Conservation (phyloP, 2,888 invertebrate genomes). For the Archaeoteleia sp. region DNA sequence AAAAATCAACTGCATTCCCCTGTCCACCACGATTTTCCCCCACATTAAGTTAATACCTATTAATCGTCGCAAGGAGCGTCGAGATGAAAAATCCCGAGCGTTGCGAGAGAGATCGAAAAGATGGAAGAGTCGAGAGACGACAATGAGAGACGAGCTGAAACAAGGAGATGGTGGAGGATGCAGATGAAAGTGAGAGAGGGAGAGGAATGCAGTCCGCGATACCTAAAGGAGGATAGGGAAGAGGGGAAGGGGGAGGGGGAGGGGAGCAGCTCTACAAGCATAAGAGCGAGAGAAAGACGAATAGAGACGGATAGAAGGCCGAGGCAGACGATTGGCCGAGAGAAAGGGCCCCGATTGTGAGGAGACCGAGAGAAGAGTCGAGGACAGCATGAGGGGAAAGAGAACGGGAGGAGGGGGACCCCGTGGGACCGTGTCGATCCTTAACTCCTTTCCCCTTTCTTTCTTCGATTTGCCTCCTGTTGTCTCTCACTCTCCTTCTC, state of each 20-base stretch:
- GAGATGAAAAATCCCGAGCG: slow-evolving; percentile 15
- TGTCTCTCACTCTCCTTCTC: slow-evolving; percentile 6
- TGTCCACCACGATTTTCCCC: neutral
- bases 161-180: neutral
- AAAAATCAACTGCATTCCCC: too few relatives aligned
- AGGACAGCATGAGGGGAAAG: too few relatives aligned
- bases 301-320: slow-evolving; percentile 3
- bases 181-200: neutral
- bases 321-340: slow-evolving; percentile 32
- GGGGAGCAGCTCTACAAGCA: slow-evolving; percentile 1
- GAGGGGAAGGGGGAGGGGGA: neutral
- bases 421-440: slow-evolving; percentile 54
- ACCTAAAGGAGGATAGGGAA: neutral
- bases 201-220: neutral
- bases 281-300: slow-evolving; percentile 10
- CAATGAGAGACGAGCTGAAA: neutral
- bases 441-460: slow-evolving; percentile 35
- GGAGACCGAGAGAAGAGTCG: slow-evolving; percentile 15
- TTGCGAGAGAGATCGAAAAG: too few relatives aligned
- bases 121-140: too few relatives aligned
- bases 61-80: slow-evolving; percentile 23
- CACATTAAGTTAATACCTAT: slow-evolving; percentile 30
- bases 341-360: slow-evolving; percentile 37
- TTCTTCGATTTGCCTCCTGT: slow-evolving; percentile 15
- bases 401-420: slow-evolving; percentile 36